These are phyloP conservation scores for Drosophila rubida DNA, from an alignment of 2,888 invertebrate species.

Conservation along the genomic window DNA sequence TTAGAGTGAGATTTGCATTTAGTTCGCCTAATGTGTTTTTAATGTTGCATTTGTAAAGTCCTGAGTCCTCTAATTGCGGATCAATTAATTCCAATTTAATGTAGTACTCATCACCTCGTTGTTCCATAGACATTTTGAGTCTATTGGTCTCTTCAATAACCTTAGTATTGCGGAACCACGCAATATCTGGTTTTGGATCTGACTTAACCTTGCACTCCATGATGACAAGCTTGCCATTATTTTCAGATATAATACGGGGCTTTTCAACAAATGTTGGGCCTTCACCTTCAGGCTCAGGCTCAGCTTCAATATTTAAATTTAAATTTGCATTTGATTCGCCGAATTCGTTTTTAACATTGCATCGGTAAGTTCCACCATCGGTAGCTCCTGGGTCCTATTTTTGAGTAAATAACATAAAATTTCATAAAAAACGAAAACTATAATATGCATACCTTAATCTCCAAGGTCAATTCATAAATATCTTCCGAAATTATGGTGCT, in stretches of 20 bases:
- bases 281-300: conserved; percentile 96
- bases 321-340: conserved; percentile 99
- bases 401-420: background rate
- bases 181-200: conserved; percentile 92
- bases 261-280: conserved; percentile 97
- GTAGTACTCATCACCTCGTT: conserved; percentile 92
- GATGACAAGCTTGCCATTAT: conserved; percentile 92
- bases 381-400: conserved; percentile 90
- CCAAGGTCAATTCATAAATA: conserved; percentile 92
- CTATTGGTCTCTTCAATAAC: conserved; percentile 92
- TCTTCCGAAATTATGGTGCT: conserved; percentile 92
- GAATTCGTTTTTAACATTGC: conserved; percentile 97
- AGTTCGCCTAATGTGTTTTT: conserved; percentile 98
- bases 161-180: conserved; percentile 93
- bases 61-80: conserved; percentile 97
- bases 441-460: conserved; percentile 88
- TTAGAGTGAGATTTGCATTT: conserved; percentile 98
- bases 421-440: background rate
- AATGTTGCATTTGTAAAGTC: conserved; percentile 98
- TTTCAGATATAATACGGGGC: conserved; percentile 93
- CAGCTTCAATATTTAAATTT: conserved; percentile 98
- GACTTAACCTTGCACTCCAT: conserved; percentile 95
- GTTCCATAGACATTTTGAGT: conserved; percentile 91
- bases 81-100: conserved; percentile 94
- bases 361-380: conserved; percentile 95